These are phyloP conservation scores for Aspidiotus destructor DNA, from an alignment of 2,888 invertebrate genomes.

Conservation along the genomic window DNA sequence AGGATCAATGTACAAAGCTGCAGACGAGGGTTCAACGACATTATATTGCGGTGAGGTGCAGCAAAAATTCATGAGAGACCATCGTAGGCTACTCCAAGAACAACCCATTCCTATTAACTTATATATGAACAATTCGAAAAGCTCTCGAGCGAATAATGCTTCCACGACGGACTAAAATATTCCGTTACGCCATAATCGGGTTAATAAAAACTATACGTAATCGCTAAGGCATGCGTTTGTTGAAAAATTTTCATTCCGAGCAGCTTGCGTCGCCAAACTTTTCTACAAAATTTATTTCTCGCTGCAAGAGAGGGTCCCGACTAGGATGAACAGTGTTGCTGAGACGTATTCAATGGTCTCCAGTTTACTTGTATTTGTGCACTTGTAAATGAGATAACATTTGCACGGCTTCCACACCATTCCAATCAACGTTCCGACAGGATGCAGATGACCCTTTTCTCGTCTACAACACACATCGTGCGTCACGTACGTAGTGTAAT, in stretches of 20 bases:
- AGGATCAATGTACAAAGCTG: too few relatives aligned
- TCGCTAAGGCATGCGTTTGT: conserved; percentile 2
- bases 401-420: not conserved
- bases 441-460: conserved; percentile 4
- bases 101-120: too few relatives aligned
- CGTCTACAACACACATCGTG: not conserved
- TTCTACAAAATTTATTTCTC: conserved; percentile 3
- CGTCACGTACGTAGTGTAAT: too few relatives aligned
- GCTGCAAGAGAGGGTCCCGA: not conserved
- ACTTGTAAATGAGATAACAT: conserved; percentile 1
- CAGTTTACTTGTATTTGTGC: not conserved
- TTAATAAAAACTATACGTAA: conserved; percentile 1
- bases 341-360: not conserved
- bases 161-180: not conserved
- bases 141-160: not conserved
- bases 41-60: too few relatives aligned
- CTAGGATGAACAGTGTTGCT: not conserved
- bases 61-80: too few relatives aligned
- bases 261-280: not conserved
- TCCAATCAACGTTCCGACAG: conserved; percentile 4
- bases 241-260: not conserved
- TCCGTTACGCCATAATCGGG: conserved; percentile 1
- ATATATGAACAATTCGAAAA: not conserved
- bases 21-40: too few relatives aligned
- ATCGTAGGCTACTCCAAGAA: too few relatives aligned